Evolutionary conservation across 2,888 invertebrate species (phyloP).

Genomic region (Tricholauxania praeusta): DNA sequence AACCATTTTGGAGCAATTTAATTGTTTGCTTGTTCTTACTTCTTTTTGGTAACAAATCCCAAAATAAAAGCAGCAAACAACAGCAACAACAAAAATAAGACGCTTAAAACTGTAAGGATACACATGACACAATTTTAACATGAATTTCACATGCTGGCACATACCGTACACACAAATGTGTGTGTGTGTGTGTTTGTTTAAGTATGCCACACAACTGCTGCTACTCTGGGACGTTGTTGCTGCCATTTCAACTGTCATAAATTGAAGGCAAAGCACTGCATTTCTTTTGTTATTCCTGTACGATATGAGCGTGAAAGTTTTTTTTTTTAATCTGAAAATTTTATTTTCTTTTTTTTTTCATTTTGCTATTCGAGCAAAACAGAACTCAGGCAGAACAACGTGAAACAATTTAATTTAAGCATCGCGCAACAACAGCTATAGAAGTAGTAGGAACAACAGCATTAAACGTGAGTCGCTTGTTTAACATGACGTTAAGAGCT

Average conservation of each 20-base stretch:
- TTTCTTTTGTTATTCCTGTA: conserved; percentile 13
- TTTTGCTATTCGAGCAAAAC: conserved; percentile 8
- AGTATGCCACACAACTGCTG: not conserved
- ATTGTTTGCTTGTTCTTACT: not conserved
- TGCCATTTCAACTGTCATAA: conserved; percentile 48
- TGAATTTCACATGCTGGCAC: conserved; percentile 32
- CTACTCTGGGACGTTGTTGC: conserved; percentile 18
- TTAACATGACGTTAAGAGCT: conserved; percentile 29
- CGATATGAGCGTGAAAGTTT: too few relatives aligned
- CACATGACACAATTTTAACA: conserved; percentile 36
- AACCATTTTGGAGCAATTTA: not conserved
- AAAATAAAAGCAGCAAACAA: conserved; percentile 18
- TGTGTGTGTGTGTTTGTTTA: too few relatives aligned
- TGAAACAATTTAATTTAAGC: conserved; percentile 46
- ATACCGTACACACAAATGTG: too few relatives aligned
- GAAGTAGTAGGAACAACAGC: conserved; percentile 35
- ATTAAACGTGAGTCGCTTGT: conserved; percentile 45
- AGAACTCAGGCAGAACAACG: conserved; percentile 33
- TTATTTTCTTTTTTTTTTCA: not conserved
- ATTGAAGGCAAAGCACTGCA: conserved; percentile 44
- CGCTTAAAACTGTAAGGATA: too few relatives aligned
- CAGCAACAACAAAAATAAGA: too few relatives aligned
- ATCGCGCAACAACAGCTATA: not conserved
- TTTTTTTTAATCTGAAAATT: too few relatives aligned
- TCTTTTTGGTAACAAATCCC: conserved; percentile 9